A percentile compares a stretch with the other conserved stretches of the same genome.
Conservation (phyloP, 2,797 vertebrate species). For the Leptodactylus fallax region DNA sequence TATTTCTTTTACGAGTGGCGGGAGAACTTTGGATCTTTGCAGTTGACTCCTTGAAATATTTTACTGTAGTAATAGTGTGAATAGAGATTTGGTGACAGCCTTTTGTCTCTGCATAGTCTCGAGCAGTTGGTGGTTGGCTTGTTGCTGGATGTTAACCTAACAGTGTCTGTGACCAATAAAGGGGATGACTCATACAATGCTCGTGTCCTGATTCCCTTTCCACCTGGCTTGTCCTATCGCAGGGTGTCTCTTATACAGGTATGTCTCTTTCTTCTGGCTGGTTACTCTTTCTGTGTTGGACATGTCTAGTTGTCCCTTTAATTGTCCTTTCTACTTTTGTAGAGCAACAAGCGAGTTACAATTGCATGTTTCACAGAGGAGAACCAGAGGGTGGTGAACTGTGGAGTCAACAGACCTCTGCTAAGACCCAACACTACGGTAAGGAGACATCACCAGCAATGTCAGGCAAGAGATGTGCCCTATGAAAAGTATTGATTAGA, state of each 20-base stretch:
- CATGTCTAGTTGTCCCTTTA: background rate
- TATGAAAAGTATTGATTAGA: background rate
- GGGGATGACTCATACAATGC: constrained; percentile 84
- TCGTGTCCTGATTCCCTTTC: constrained; percentile 76
- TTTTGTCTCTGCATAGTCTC: constrained; percentile 7
- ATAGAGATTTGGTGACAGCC: background rate
- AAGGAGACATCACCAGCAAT: background rate
- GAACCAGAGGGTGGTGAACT: constrained; percentile 3
- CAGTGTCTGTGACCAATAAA: constrained; percentile 75
- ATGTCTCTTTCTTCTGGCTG: constrained; percentile 29
- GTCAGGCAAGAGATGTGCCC: background rate
- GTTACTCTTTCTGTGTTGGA: background rate
- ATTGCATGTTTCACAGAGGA: constrained; percentile 20
- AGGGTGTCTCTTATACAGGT: constrained; percentile 74
- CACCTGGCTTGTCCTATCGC: constrained; percentile 80
- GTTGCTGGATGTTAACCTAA: constrained; percentile 75
- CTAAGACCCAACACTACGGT: constrained; percentile 56
- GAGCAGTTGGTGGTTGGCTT: constrained; percentile 75
- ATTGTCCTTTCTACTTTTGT: background rate
- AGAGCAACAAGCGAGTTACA: constrained; percentile 34
- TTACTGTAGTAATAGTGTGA: no score
- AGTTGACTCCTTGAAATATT: no score
- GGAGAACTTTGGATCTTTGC: no score
- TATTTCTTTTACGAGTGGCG: no score
- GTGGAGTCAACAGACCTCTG: constrained; percentile 46